Evolutionary conservation across 2,797 vertebrate species (phyloP).

Genomic region (Acanthurus leucopareius): DNA sequence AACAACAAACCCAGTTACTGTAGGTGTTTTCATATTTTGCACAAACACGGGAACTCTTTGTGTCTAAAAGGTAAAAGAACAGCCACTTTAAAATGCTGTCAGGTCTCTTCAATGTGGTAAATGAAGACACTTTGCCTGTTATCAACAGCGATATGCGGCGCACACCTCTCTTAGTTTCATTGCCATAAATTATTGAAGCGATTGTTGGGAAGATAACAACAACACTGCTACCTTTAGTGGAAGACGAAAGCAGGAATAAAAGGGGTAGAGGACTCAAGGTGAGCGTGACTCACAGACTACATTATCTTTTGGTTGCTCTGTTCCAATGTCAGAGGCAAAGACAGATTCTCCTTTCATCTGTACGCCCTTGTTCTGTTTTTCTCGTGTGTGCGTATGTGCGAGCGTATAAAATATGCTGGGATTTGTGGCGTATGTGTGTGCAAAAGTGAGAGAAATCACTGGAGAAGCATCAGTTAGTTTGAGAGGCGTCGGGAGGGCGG

Average conservation of each 20-base stretch:
- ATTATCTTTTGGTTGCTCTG: constrained; percentile 84
- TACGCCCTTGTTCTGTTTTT: constrained; percentile 79
- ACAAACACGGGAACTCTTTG: constrained; percentile 15
- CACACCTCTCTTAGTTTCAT: constrained; percentile 79
- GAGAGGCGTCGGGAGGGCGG: constrained; percentile 71
- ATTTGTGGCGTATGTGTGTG: constrained; percentile 62
- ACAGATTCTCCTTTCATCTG: constrained; percentile 85
- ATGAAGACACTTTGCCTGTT: constrained; percentile 63
- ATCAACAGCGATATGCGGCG: constrained; percentile 72
- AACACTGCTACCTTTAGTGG: constrained; percentile 70
- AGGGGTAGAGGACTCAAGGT: constrained; percentile 82
- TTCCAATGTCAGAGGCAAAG: constrained; percentile 88
- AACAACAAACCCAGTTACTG: constrained; percentile 12
- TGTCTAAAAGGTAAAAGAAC: constrained; percentile 42
- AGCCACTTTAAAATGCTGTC: constrained; percentile 52
- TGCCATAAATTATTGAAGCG: constrained; percentile 84
- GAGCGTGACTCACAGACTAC: constrained; percentile 85
- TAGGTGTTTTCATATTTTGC: constrained; percentile 15
- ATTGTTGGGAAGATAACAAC: constrained; percentile 79
- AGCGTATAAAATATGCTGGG: constrained; percentile 65
- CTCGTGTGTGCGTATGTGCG: constrained; percentile 42
- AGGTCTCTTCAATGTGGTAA: constrained; percentile 48
- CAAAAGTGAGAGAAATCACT: constrained; percentile 69
- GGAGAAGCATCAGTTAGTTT: constrained; percentile 78
- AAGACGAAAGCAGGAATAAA: constrained; percentile 76